These are phyloP conservation scores for Lanius collurio DNA, from an alignment of 2,113 vertebrate genomes.

Conservation along the genomic window DNA sequence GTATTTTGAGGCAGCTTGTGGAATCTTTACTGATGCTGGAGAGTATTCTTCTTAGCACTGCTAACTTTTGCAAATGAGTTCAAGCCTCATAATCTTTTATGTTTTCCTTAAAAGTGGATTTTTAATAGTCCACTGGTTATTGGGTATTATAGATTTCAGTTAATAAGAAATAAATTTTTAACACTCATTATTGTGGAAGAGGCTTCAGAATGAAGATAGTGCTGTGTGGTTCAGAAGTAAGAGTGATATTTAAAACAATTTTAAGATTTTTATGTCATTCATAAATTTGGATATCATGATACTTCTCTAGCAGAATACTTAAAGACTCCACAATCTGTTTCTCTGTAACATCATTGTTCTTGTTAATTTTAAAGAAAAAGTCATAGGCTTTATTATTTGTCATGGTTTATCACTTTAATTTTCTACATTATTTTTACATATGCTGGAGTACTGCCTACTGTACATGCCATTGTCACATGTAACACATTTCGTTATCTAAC, in stretches of 20 bases:
- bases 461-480: constrained; percentile 75
- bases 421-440: constrained; percentile 64
- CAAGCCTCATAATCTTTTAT: background rate
- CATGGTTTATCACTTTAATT: constrained; percentile 69
- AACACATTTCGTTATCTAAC: constrained; percentile 79
- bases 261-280: background rate
- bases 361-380: constrained; percentile 51
- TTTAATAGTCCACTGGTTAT: background rate
- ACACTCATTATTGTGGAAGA: background rate
- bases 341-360: constrained; percentile 60
- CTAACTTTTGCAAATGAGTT: background rate
- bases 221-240: background rate
- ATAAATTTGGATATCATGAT: background rate
- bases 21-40: background rate
- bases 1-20: constrained; percentile 44
- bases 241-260: background rate
- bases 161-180: background rate
- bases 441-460: constrained; percentile 65
- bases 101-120: background rate
- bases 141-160: background rate
- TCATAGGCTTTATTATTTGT: constrained; percentile 60
- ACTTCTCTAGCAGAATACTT: background rate
- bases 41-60: background rate
- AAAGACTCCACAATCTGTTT: constrained; percentile 44
- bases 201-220: background rate